These are phyloP conservation scores for Gopherus flavomarginatus DNA, from an alignment of 2,113 vertebrate species.

Conservation along the genomic window DNA sequence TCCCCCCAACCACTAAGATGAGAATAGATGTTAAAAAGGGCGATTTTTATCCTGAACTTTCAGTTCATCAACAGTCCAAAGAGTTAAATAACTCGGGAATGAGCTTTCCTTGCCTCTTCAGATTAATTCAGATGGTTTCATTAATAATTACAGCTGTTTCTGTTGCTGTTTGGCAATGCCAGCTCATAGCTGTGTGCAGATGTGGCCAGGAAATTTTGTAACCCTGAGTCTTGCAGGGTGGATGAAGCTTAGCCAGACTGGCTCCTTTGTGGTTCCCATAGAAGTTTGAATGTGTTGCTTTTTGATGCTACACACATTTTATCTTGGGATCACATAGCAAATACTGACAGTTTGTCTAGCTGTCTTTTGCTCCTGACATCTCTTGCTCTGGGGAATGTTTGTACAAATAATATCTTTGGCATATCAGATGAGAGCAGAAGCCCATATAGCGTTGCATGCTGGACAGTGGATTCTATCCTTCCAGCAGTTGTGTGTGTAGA, in stretches of 20 bases:
- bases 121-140: background rate
- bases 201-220: background rate
- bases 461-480: background rate
- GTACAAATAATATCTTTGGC: background rate
- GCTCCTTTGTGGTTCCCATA: background rate
- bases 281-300: background rate
- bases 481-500: background rate
- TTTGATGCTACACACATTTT: background rate
- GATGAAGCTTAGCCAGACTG: background rate
- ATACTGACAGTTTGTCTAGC: background rate
- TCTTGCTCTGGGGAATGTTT: background rate
- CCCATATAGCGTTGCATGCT: background rate
- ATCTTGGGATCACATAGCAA: background rate
- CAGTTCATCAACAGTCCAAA: background rate
- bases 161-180: background rate
- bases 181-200: background rate
- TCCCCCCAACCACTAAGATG: background rate
- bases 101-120: background rate
- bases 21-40: background rate
- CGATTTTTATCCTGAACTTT: background rate
- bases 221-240: background rate
- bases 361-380: background rate
- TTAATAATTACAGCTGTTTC: background rate
- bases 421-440: background rate
- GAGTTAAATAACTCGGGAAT: background rate